Conservation (phyloP, 2,888 invertebrate genomes). For the Sinodicranocentrus sp. region DNA sequence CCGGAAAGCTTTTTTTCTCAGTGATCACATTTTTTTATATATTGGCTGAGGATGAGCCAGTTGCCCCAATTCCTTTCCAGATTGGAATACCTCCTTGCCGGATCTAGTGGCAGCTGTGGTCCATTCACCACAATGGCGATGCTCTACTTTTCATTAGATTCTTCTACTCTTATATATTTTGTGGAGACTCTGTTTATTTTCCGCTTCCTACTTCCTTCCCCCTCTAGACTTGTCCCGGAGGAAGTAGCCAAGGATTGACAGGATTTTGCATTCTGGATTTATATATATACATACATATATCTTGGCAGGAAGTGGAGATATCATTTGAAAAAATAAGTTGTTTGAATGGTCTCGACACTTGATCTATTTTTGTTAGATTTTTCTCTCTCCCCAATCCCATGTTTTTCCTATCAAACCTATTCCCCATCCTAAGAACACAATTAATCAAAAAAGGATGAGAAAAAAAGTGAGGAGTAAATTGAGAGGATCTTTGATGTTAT, state of each 20-base stretch:
- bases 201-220: no score
- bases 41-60: neutral
- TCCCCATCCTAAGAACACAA: neutral
- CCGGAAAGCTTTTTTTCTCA: neutral
- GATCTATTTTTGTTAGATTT: no score
- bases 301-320: no score
- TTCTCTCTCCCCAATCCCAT: neutral
- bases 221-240: no score
- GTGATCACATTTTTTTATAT: no score
- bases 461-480: neutral
- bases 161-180: neutral
- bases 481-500: neutral
- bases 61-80: slow-evolving; percentile 12
- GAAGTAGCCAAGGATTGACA: no score
- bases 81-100: neutral
- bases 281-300: no score
- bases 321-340: no score
- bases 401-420: neutral
- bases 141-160: neutral
- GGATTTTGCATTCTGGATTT: no score
- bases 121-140: no score
- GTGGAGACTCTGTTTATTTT: no score
- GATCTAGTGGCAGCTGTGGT: neutral
- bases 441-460: slow-evolving; percentile 5
- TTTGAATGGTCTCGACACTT: no score